These are phyloP conservation scores for Sebastes matsubarae DNA, from an alignment of 2,797 vertebrate genomes.

Conservation along the genomic window DNA sequence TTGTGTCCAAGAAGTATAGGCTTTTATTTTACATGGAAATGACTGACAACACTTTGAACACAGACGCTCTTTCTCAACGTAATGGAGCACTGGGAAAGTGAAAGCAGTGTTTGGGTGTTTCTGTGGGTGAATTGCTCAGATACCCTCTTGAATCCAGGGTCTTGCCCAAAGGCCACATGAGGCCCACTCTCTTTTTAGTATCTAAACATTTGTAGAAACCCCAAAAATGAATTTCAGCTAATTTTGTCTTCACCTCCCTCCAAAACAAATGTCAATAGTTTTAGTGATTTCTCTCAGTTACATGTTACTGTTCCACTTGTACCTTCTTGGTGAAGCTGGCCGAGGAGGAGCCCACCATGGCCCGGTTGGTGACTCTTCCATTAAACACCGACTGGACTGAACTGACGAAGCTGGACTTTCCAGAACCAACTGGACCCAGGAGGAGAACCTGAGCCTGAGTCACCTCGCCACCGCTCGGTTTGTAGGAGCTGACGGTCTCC, in stretches of 20 bases:
- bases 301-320: not conserved
- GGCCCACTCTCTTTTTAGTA: not conserved
- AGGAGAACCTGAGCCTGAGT: constrained; percentile 74
- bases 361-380: constrained; percentile 75
- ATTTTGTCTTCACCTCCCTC: not conserved
- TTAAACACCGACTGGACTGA: constrained; percentile 79
- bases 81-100: not conserved
- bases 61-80: not conserved
- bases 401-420: constrained; percentile 84
- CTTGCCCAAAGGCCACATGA: not conserved
- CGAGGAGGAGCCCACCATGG: constrained; percentile 76
- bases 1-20: not conserved
- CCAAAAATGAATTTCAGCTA: not conserved
- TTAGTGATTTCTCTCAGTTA: not conserved
- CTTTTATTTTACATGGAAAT: not conserved
- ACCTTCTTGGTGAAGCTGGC: constrained; percentile 81
- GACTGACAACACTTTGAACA: not conserved
- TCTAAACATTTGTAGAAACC: not conserved
- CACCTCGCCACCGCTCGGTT: constrained; percentile 33
- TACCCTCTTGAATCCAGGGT: not conserved
- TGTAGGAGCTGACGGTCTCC: constrained; percentile 66
- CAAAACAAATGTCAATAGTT: not conserved
- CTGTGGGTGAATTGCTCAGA: not conserved
- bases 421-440: constrained; percentile 74
- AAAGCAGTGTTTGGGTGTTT: not conserved